A percentile compares a stretch with the other conserved stretches of the same genome.
phyloP scores from a whole-genome alignment of 2,888 invertebrate genomes.

The Mimas tiliae region DNA sequence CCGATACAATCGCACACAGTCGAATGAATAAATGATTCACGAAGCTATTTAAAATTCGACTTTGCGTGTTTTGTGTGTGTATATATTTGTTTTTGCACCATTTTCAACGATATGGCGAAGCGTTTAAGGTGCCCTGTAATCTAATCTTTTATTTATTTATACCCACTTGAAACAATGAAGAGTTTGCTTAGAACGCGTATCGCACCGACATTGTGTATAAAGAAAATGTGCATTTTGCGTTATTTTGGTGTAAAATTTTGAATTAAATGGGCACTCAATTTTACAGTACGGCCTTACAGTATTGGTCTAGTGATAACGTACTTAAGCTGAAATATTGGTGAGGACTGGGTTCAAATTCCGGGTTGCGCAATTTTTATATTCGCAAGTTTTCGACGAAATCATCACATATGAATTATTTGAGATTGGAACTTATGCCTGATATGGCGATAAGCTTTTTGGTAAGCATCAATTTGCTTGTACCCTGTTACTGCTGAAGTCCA shows the following conservation, averaged over 20 bases:
- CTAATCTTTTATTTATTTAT: slow-evolving; percentile 53
- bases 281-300: not conserved
- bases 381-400: too few species aligned
- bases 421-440: too few species aligned
- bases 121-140: slow-evolving; percentile 45
- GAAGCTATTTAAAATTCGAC: slow-evolving; percentile 44
- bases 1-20: slow-evolving; percentile 37
- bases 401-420: too few species aligned
- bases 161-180: slow-evolving; percentile 32
- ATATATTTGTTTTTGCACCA: slow-evolving; percentile 47
- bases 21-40: slow-evolving; percentile 46
- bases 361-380: too few species aligned
- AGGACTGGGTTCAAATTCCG: too few species aligned
- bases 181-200: not conserved
- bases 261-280: not conserved
- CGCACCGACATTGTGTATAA: not conserved
- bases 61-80: slow-evolving; percentile 27
- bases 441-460: too few species aligned
- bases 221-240: not conserved
- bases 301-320: too few species aligned
- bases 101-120: slow-evolving; percentile 42
- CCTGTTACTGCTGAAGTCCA: too few species aligned
- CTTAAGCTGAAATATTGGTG: too few species aligned
- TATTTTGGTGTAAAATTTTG: not conserved
- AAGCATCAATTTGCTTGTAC: too few species aligned